A percentile compares a stretch with the other conserved stretches of the same genome.
These are phyloP conservation scores for Colletes gigas DNA, from an alignment of 1,140 invertebrate genomes.

Conservation along the genomic window DNA sequence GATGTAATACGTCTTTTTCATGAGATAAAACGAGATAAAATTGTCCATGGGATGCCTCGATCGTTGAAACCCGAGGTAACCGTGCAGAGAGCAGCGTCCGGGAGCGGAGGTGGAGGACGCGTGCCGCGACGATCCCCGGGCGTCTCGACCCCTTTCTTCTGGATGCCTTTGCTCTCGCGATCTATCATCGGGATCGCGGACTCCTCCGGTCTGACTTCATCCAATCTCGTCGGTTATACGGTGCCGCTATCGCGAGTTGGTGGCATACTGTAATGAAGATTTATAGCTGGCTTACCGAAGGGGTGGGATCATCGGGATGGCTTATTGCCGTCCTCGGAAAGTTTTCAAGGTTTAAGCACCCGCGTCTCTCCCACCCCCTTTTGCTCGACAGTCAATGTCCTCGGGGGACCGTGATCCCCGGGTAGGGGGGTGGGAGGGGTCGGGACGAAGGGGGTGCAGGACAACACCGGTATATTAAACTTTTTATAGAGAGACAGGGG, in stretches of 20 bases:
- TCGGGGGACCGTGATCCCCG: constrained; percentile 1
- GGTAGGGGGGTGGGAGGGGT: neutral
- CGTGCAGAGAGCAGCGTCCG: neutral
- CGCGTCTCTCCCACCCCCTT: constrained; percentile 14
- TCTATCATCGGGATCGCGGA: constrained; percentile 57
- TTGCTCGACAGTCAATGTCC: constrained; percentile 20
- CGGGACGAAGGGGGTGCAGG: constrained; percentile 38
- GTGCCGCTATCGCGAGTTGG: constrained; percentile 50
- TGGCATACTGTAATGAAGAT: constrained; percentile 75
- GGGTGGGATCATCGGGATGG: constrained; percentile 66
- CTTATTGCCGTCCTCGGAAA: constrained; percentile 72
- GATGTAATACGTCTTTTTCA: too few species aligned
- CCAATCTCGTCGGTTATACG: constrained; percentile 49
- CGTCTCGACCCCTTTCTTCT: too few species aligned
- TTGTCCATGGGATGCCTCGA: too few species aligned
- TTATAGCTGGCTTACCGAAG: constrained; percentile 68
- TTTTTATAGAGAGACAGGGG: constrained; percentile 61
- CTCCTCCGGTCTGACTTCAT: constrained; percentile 49
- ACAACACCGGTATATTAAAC: constrained; percentile 68
- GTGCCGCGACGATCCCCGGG: constrained; percentile 6
- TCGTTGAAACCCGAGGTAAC: too few species aligned
- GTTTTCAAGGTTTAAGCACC: constrained; percentile 64
- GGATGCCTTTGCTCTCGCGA: constrained; percentile 33
- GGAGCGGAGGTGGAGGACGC: neutral
- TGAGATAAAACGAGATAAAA: too few species aligned